Evolutionary conservation across 2,888 invertebrate genomes (phyloP).

Genomic region (Plebejus anna): DNA sequence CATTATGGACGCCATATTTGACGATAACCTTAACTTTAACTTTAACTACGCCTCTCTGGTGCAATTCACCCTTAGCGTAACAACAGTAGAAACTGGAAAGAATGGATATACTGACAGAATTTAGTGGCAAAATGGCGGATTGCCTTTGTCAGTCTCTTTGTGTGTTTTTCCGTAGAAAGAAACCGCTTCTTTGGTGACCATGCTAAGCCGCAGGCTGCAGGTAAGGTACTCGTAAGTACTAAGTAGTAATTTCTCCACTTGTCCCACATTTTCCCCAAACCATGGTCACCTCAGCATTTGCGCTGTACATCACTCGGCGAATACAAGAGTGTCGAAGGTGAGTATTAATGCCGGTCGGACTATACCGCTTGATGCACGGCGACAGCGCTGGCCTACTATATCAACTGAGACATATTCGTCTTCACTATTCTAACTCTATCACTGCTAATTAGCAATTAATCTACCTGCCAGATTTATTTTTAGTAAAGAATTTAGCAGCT

Average conservation of each 20-base stretch:
- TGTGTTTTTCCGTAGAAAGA: too few species aligned
- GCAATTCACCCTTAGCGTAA: too few species aligned
- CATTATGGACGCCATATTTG: too few species aligned
- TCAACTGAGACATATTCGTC: not conserved
- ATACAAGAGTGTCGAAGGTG: slow-evolving; percentile 7
- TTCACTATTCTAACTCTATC: not conserved
- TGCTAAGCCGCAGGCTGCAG: too few species aligned
- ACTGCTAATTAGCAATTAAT: slow-evolving; percentile 3
- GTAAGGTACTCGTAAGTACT: too few species aligned
- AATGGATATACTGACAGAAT: too few species aligned
- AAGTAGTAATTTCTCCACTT: not conserved
- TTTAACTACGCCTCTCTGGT: too few species aligned
- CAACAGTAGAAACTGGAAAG: too few species aligned
- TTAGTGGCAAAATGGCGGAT: too few species aligned
- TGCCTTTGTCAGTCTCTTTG: too few species aligned
- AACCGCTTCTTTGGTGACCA: too few species aligned
- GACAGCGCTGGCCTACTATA: slow-evolving; percentile 2
- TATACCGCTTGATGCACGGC: not conserved
- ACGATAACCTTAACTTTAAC: too few species aligned
- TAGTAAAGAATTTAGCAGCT: not conserved
- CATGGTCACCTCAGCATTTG: not conserved
- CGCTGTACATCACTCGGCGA: slow-evolving; percentile 13
- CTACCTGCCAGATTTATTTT: not conserved
- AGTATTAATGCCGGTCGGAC: not conserved
- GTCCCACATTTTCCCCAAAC: not conserved